Base-by-base conservation (phyloP, 2,888 invertebrate species). In the Limenitis camilla region DNA sequence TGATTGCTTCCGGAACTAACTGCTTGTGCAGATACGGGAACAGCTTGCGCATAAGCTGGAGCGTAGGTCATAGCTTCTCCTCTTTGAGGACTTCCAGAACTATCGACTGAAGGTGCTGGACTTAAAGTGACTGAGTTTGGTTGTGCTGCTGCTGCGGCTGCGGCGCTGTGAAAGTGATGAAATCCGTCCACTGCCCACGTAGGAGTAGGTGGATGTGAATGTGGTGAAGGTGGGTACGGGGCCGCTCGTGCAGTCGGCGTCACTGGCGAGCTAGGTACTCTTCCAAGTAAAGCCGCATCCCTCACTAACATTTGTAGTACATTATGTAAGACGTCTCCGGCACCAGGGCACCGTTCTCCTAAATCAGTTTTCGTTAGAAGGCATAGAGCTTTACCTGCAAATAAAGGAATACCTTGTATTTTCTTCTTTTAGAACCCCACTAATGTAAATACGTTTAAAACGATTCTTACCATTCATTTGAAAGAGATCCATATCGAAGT, bases 301-400 rank as follows among this genome's bases (percentile, higher is more conserved):
- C 94, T 91, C 49, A 95, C 92, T 56, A 96, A 84, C 89, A 96
- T 93, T 76, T 95, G 94, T 41, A 98, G 89, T 32, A 96, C 96
- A 82, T 98, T 98, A 88, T 96, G 96, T 58, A 98, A 87, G 19
- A 98, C 94, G 76, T 98, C 98, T 3, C 98, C 98, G 32, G 96
- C 96, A 19, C 96, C 94, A 0, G 97, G 97, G 65, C 96, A 96
- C 52, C 98, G 90, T 72, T 97, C 96, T 29, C 94, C 94, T 65
- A 98, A 91, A 80, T 98, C 97, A 10, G 92, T 92, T 76, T 97
- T 94, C 42, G 95, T 97, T 60, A 98, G 85, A 43, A 98, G 89
- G 75, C 96, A 96, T 66, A 98, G 86, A 1, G 97, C 98, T 85
- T 98, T 98, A 55, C 94, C 94, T 94, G 84, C 47, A 74, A 74